Conservation (phyloP, 2,113 vertebrate genomes). For the Xenopus laevis region DNA sequence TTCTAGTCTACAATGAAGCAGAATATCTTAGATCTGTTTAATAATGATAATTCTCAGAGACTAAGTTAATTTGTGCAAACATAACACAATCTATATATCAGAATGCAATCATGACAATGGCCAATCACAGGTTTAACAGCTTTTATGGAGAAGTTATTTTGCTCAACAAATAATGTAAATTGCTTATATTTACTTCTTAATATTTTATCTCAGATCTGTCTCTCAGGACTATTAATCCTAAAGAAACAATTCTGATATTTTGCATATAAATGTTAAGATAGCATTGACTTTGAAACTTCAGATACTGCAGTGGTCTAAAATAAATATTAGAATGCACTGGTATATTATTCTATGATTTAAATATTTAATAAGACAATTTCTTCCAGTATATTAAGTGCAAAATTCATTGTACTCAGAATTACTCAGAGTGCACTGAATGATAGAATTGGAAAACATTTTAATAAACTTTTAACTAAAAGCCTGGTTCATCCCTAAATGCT, state of each 20-base stretch:
- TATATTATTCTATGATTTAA: constrained; percentile 21
- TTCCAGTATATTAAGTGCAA: not conserved
- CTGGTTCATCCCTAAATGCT: too few relatives aligned
- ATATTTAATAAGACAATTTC: constrained; percentile 30
- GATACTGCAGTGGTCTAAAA: constrained; percentile 13
- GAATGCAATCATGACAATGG: not conserved
- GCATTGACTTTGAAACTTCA: constrained; percentile 39
- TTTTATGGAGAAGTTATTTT: constrained; percentile 29
- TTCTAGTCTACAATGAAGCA: too few relatives aligned
- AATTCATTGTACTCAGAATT: constrained; percentile 7
- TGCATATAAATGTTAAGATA: constrained; percentile 38
- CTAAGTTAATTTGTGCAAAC: not conserved
- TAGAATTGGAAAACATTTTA: constrained; percentile 3
- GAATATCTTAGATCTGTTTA: not conserved
- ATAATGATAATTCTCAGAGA: not conserved
- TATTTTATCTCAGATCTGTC: constrained; percentile 19
- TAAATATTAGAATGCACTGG: constrained; percentile 12
- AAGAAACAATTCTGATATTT: constrained; percentile 20
- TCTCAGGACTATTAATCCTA: constrained; percentile 22
- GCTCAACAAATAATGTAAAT: constrained; percentile 30
- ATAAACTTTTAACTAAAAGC: not conserved
- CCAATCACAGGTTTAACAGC: not conserved
- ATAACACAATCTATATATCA: not conserved
- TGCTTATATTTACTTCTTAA: constrained; percentile 21
- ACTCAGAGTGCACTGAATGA: not conserved